These are phyloP conservation scores for Poeciliopsis turrubarensis DNA, from an alignment of 2,113 vertebrate species.

Conservation along the genomic window DNA sequence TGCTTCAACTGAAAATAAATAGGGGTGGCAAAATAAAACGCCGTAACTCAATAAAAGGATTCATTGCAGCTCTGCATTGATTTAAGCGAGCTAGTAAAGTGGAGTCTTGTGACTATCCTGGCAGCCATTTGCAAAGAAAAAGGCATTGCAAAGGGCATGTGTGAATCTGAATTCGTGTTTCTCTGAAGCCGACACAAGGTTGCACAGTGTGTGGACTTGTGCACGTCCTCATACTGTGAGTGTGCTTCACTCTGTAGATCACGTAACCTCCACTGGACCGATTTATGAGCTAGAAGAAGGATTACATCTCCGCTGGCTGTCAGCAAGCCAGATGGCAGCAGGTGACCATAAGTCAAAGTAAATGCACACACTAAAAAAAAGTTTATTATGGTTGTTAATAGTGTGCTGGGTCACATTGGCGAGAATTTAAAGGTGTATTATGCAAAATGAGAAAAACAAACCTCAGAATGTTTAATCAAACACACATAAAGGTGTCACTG, in stretches of 20 bases:
- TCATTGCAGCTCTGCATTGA: not conserved
- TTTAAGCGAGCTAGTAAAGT: constrained; percentile 3
- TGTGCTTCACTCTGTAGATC: constrained; percentile 75
- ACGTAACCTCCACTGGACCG: constrained; percentile 70
- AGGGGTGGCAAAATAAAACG: not conserved
- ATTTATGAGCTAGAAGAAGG: constrained; percentile 78
- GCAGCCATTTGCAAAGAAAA: not conserved
- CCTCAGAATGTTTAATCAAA: constrained; percentile 94
- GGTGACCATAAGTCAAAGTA: constrained; percentile 84
- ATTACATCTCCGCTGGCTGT: constrained; percentile 84
- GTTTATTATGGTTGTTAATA: constrained; percentile 87
- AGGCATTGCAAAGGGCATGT: constrained; percentile 7
- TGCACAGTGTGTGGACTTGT: constrained; percentile 3
- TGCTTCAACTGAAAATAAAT: not conserved
- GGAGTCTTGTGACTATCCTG: not conserved
- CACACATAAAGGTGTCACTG: constrained; percentile 88
- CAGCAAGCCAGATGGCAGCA: constrained; percentile 79
- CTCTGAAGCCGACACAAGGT: constrained; percentile 31
- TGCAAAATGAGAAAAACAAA: constrained; percentile 93
- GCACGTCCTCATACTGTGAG: constrained; percentile 19
- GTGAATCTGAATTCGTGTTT: constrained; percentile 14
- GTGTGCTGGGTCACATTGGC: constrained; percentile 69
- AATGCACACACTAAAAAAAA: constrained; percentile 66
- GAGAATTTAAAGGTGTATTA: constrained; percentile 92
- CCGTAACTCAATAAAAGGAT: not conserved